Evolutionary conservation across 2,113 vertebrate genomes (phyloP).

Genomic region (Archocentrus centrarchus): DNA sequence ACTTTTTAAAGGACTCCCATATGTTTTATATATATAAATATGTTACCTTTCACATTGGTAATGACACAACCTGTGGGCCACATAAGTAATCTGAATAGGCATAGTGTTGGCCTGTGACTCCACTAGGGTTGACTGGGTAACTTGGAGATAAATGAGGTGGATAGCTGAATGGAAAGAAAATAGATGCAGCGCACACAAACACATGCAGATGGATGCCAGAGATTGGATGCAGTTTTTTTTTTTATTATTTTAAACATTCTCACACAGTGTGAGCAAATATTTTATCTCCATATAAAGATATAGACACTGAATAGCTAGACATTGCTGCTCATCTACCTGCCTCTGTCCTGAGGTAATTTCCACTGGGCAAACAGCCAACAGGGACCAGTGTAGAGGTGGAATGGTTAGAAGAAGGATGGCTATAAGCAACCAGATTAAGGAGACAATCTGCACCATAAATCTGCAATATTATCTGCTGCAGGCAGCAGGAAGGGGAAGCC

Average conservation of each 20-base stretch:
- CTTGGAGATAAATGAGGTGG: slow-evolving; percentile 52
- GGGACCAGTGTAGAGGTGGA: slow-evolving; percentile 30
- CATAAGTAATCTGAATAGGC: slow-evolving; percentile 23
- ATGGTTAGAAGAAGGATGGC: slow-evolving; percentile 29
- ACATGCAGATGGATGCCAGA: slow-evolving; percentile 10
- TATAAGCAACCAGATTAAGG: slow-evolving; percentile 63
- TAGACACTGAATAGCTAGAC: neutral
- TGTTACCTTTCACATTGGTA: neutral
- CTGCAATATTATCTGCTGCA: slow-evolving; percentile 57
- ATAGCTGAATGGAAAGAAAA: slow-evolving; percentile 44
- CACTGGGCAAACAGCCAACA: slow-evolving; percentile 28
- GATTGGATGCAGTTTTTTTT: neutral
- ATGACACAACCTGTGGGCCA: slow-evolving; percentile 20
- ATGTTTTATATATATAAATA: too few species aligned
- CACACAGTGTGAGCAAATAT: slow-evolving; percentile 30
- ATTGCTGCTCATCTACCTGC: slow-evolving; percentile 2
- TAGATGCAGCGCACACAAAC: slow-evolving; percentile 5
- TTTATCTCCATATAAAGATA: slow-evolving; percentile 35
- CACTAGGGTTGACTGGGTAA: slow-evolving; percentile 25
- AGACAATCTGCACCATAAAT: slow-evolving; percentile 67
- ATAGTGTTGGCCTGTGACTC: neutral
- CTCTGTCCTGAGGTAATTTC: neutral
- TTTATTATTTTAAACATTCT: neutral
- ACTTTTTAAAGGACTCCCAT: neutral
- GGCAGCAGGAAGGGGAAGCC: slow-evolving; percentile 31